phyloP scores from a whole-genome alignment of 2,113 vertebrate species.

The Pelecanus crispus region DNA sequence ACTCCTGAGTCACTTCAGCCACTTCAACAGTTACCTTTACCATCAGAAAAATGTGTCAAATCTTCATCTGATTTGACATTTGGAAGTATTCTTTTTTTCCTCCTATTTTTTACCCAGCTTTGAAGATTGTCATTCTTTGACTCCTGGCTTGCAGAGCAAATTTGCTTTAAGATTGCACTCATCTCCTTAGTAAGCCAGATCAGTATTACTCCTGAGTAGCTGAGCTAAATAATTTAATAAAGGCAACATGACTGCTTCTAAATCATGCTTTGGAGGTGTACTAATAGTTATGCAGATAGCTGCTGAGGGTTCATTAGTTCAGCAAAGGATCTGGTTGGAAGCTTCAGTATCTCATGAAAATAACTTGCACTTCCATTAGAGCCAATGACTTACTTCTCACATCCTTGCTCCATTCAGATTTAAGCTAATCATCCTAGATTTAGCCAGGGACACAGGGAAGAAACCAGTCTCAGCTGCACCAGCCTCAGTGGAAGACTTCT shows the following conservation, averaged over 20 bases:
- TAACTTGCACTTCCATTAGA: background rate
- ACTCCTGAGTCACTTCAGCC: background rate
- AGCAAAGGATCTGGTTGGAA: background rate
- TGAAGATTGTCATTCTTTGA: background rate
- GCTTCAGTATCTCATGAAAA: background rate
- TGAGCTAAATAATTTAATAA: background rate
- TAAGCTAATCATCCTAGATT: background rate
- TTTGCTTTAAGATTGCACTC: background rate
- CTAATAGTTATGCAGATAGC: background rate
- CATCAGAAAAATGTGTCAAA: background rate
- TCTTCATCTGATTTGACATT: background rate
- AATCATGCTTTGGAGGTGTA: background rate
- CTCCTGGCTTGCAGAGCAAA: background rate
- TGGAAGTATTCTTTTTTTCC: background rate
- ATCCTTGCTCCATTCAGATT: background rate
- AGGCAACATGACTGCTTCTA: background rate
- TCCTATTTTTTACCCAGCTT: background rate
- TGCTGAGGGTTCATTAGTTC: background rate
- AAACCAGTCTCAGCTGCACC: background rate
- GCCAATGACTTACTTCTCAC: background rate
- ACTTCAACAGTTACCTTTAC: background rate
- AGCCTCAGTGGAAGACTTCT: background rate
- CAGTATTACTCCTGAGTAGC: background rate
- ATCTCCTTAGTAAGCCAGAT: background rate
- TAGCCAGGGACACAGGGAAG: background rate